Evolutionary conservation across 2,113 vertebrate genomes (phyloP).

Genomic region (Octodon degus): DNA sequence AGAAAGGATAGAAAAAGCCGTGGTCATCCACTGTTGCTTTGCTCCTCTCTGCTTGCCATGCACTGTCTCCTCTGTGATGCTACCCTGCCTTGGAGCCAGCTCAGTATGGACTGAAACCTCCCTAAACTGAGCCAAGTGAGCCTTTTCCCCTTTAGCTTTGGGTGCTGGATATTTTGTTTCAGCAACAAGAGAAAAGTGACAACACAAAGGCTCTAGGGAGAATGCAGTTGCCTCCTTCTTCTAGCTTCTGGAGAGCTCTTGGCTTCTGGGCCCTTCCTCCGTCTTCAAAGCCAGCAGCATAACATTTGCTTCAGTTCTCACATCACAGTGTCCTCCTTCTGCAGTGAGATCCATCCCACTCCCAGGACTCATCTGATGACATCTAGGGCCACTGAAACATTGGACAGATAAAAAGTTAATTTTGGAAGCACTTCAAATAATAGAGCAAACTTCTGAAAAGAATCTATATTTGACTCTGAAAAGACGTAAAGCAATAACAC

Average conservation of each 20-base stretch:
- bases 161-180: no score
- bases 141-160: no score
- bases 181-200: no score
- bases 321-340: neutral
- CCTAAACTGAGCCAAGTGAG: neutral
- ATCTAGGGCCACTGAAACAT: neutral
- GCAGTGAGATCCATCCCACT: neutral
- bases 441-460: neutral
- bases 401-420: neutral
- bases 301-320: neutral
- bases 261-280: neutral
- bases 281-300: neutral
- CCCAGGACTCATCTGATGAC: neutral
- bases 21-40: no score
- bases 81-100: neutral
- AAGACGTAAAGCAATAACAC: neutral
- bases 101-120: neutral
- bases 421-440: neutral
- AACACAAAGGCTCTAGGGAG: neutral
- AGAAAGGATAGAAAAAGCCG: neutral
- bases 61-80: no score
- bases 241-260: neutral
- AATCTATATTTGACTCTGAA: neutral
- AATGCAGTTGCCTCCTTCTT: neutral
- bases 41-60: no score